Conservation (phyloP, 1,140 invertebrate genomes). For the Drosophila ohnishii region DNA sequence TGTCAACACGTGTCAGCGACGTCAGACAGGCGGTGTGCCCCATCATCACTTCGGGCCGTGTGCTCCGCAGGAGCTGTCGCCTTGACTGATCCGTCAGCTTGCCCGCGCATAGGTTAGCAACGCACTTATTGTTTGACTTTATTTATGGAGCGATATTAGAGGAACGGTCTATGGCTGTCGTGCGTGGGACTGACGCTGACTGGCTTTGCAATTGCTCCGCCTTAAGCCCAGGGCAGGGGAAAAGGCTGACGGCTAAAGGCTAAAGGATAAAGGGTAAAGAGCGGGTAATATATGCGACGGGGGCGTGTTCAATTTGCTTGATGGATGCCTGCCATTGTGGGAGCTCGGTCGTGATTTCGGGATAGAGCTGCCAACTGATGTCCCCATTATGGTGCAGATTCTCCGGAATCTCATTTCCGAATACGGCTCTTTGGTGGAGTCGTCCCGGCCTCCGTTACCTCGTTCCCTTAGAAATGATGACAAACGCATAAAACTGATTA, state of each 20-base stretch:
- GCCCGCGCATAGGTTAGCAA: slow-evolving; percentile 45
- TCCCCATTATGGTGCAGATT: slow-evolving; percentile 31
- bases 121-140: slow-evolving; percentile 65
- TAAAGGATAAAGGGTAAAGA: slow-evolving; percentile 60
- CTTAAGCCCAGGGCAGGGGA: neutral
- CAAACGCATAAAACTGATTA: slow-evolving; percentile 40
- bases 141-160: slow-evolving; percentile 67
- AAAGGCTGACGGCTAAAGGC: neutral
- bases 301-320: slow-evolving; percentile 70
- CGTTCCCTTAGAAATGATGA: slow-evolving; percentile 23
- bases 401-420: slow-evolving; percentile 41
- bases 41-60: slow-evolving; percentile 48
- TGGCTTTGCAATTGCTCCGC: slow-evolving; percentile 43
- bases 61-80: slow-evolving; percentile 53
- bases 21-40: slow-evolving; percentile 32
- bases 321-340: slow-evolving; percentile 66
- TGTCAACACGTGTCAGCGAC: slow-evolving; percentile 66
- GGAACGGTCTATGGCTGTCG: slow-evolving; percentile 40
- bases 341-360: slow-evolving; percentile 39
- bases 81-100: slow-evolving; percentile 60
- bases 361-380: slow-evolving; percentile 55
- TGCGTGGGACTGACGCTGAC: slow-evolving; percentile 23
- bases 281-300: slow-evolving; percentile 38
- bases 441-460: neutral
- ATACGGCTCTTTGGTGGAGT: slow-evolving; percentile 15